phyloP scores from a whole-genome alignment of 2,797 vertebrate genomes.

The Ptychadena robeensis region DNA sequence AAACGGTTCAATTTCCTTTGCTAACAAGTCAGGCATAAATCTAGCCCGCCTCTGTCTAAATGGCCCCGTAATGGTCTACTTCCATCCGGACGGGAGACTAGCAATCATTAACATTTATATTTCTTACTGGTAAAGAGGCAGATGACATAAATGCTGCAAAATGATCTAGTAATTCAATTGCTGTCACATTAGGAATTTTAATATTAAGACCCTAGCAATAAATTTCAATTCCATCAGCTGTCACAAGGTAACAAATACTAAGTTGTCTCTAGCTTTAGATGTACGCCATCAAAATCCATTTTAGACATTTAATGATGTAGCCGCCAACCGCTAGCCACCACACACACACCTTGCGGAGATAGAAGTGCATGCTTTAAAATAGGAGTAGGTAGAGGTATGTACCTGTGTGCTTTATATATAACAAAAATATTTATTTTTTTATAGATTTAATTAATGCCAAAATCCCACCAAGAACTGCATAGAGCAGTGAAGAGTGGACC shows the following conservation, averaged over 20 bases:
- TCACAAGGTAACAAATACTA: conserved; percentile 74
- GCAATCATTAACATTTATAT: conserved; percentile 63
- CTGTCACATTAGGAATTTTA: conserved; percentile 67
- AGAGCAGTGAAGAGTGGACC: too few species aligned
- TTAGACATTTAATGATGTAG: conserved; percentile 75
- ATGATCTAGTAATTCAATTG: conserved; percentile 66
- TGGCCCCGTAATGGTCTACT: conserved; percentile 54
- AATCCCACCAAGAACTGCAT: too few species aligned
- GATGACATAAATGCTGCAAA: conserved; percentile 58
- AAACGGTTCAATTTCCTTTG: conserved; percentile 58
- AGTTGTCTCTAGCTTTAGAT: conserved; percentile 73
- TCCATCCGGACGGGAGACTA: conserved; percentile 61
- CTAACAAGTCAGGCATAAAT: conserved; percentile 61
- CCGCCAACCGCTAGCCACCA: conserved; percentile 69
- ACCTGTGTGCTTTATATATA: too few species aligned
- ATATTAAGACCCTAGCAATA: conserved; percentile 68
- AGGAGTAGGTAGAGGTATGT: too few species aligned
- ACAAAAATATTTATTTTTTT: too few species aligned
- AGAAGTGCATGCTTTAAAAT: too few species aligned
- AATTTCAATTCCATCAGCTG: conserved; percentile 72
- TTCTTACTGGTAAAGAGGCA: conserved; percentile 62
- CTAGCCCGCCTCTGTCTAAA: conserved; percentile 50
- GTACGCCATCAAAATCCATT: conserved; percentile 71
- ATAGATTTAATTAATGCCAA: too few species aligned
- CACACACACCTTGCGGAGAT: conserved; percentile 68